phyloP scores from a whole-genome alignment of 2,113 vertebrate species.

The Podarcis muralis region DNA sequence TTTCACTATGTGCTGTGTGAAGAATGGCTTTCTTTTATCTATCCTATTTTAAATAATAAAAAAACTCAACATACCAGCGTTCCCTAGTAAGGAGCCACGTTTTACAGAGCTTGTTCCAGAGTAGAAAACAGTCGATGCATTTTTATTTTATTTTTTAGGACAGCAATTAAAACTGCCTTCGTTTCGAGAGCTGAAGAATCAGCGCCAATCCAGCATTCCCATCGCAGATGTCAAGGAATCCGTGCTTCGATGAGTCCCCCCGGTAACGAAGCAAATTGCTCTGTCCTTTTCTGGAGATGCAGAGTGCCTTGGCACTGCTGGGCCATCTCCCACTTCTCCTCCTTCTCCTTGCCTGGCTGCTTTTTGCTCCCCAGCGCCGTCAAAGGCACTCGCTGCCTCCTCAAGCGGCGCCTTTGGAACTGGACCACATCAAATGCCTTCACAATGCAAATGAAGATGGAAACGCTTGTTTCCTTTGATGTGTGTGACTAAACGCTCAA shows the following conservation, averaged over 20 bases:
- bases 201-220: background rate
- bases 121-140: background rate
- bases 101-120: background rate
- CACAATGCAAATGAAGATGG: constrained; percentile 58
- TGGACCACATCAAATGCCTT: constrained; percentile 69
- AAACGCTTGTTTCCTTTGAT: constrained; percentile 62
- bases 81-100: too few species aligned
- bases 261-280: constrained; percentile 37
- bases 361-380: constrained; percentile 1
- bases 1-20: too few species aligned
- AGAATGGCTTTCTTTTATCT: too few species aligned
- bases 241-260: constrained; percentile 33
- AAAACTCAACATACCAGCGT: too few species aligned
- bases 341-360: constrained; percentile 47
- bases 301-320: constrained; percentile 42
- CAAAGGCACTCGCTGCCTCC: constrained; percentile 55
- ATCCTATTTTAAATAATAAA: too few species aligned
- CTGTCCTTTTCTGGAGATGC: constrained; percentile 52
- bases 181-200: background rate
- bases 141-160: background rate
- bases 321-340: constrained; percentile 10
- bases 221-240: constrained; percentile 26
- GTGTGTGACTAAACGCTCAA: constrained; percentile 62
- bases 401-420: constrained; percentile 49
- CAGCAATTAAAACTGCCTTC: background rate